Evolutionary conservation across 2,113 vertebrate genomes (phyloP), one percentile per base, ranked within the genome.

Genomic region (Dromiciops gliroides): DNA sequence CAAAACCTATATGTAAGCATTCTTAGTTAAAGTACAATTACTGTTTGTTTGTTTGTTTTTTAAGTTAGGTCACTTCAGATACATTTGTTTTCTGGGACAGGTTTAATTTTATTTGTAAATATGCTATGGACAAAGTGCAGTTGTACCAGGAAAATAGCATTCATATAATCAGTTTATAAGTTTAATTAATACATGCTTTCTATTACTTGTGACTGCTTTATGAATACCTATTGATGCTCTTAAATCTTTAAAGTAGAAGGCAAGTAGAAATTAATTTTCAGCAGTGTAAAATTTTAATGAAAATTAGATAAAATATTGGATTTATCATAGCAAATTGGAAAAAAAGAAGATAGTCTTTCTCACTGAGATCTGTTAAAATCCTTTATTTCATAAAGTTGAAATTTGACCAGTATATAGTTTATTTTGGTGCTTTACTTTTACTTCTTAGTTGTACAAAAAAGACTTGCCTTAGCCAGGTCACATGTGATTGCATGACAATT

Each of bases 201-300:
- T 89, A 4, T 24, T 0, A 0, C 49, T 88, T 1, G 14, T 2
- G n/a, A 28, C 1, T 24, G 4, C 1, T 23, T 25, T 22, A 44
- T 25, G 60, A 92, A 75, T 37, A 48, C 10, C 56, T 3, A 48
- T 92, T 37, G 19, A 48, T 75, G 10, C 6, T 3, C 50, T 16
- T 92, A 24, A 88, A 88, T 16, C 50, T 28, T 5, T 8, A 51
- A 47, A 9, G 26, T 50, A 47, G 5, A 53, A 60, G 47, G 47
- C 26, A 50, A 51, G 51, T 19, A 16, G 24, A 24, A 88, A 44
- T 50, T 89, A 48, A 89, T 31, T 88, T 26, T 48, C 19, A 67
- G 11, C 44, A 51, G 16, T 11, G 37, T 52, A 44, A 48, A 19
- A 52, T 31, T 11, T 53, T 48, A 89, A 52, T 93, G 92, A 89